These are phyloP conservation scores for Zaprionus bogoriensis DNA, from an alignment of 2,888 invertebrate genomes.

Conservation along the genomic window DNA sequence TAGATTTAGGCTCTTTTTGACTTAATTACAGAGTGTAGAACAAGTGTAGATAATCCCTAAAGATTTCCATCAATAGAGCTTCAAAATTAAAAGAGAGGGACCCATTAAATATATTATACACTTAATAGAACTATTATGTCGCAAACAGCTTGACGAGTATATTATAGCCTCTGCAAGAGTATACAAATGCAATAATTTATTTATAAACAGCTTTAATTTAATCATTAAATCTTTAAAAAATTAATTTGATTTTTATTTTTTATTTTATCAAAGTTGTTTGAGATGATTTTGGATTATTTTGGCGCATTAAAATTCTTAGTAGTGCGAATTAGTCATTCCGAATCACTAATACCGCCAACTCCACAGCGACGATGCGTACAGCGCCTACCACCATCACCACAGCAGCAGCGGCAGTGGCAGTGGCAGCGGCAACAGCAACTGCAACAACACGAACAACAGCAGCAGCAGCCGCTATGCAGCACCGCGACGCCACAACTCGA, in stretches of 20 bases:
- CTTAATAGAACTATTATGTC: too few species aligned
- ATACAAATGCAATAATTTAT: too few species aligned
- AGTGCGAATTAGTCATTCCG: background rate
- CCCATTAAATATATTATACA: too few species aligned
- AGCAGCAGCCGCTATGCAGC: conserved; percentile 35
- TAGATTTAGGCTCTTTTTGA: too few species aligned
- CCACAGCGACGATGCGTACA: conserved; percentile 60
- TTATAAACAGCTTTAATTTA: background rate
- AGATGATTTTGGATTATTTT: conserved; percentile 1
- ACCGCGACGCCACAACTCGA: conserved; percentile 33
- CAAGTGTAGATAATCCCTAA: too few species aligned
- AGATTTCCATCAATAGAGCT: too few species aligned
- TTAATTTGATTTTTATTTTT: background rate
- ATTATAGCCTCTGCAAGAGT: too few species aligned
- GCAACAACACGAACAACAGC: conserved; percentile 48
- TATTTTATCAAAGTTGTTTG: conserved; percentile 9
- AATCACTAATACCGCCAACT: background rate
- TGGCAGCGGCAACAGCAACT: conserved; percentile 23
- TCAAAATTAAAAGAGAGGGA: too few species aligned
- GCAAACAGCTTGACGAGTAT: too few species aligned
- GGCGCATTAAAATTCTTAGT: conserved; percentile 3
- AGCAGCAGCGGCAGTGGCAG: conserved; percentile 37
- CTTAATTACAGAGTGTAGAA: too few species aligned
- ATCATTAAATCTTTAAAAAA: background rate
- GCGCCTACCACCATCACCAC: conserved; percentile 64